These are phyloP conservation scores for Muschampia plurimacula DNA, from an alignment of 2,888 invertebrate genomes.

Conservation along the genomic window DNA sequence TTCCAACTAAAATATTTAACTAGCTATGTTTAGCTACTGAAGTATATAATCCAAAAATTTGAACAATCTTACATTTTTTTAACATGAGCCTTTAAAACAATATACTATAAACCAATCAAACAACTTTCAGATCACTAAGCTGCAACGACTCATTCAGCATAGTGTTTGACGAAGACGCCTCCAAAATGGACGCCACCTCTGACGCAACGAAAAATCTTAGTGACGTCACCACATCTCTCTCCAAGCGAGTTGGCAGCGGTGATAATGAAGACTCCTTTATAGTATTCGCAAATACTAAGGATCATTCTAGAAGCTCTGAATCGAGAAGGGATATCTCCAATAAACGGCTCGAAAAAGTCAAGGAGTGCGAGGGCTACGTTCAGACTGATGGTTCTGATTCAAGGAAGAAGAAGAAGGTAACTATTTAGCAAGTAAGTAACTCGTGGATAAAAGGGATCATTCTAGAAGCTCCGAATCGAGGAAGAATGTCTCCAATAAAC, in stretches of 20 bases:
- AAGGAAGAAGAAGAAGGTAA: constrained; percentile 68
- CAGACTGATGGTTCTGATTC: constrained; percentile 58
- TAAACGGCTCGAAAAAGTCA: constrained; percentile 66
- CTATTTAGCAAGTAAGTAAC: constrained; percentile 19
- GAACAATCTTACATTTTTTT: too few relatives aligned
- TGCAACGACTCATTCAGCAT: constrained; percentile 81
- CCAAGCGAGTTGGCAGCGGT: constrained; percentile 51
- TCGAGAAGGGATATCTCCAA: constrained; percentile 58
- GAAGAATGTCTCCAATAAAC: constrained; percentile 52
- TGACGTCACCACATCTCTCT: constrained; percentile 51
- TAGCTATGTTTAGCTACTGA: too few relatives aligned
- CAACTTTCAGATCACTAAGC: constrained; percentile 66
- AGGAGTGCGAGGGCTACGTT: constrained; percentile 59
- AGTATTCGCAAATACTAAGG: constrained; percentile 63
- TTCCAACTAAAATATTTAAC: background rate
- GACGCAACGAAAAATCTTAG: constrained; percentile 35
- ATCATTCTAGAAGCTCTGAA: constrained; percentile 49
- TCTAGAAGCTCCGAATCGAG: too few relatives aligned
- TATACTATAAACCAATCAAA: background rate
- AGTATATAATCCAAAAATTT: too few relatives aligned
- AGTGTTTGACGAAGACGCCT: constrained; percentile 70
- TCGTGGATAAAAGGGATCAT: constrained; percentile 37
- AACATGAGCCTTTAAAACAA: too few relatives aligned
- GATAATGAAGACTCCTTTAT: constrained; percentile 71
- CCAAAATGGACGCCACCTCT: constrained; percentile 46